These are phyloP conservation scores for Vanessa cardui DNA, from an alignment of 2,888 invertebrate species.

Conservation along the genomic window DNA sequence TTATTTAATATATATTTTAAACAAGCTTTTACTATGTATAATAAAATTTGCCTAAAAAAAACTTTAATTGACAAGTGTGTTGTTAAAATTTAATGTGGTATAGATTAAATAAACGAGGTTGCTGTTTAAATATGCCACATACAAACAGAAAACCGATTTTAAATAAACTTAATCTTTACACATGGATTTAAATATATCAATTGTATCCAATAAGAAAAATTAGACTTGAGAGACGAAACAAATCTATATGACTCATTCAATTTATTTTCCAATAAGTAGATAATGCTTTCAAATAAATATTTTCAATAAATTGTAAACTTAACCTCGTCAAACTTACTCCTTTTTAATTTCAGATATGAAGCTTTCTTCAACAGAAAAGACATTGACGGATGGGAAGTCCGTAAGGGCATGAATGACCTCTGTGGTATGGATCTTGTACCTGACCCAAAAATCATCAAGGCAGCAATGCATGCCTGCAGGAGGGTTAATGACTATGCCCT, in stretches of 20 bases:
- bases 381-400: conserved; percentile 97
- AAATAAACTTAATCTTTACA: too few species aligned
- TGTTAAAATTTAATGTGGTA: background rate
- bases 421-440: conserved; percentile 96
- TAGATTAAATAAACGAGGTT: too few species aligned
- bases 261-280: too few species aligned
- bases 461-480: conserved; percentile 95
- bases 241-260: too few species aligned
- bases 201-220: too few species aligned
- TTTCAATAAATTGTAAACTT: background rate
- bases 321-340: background rate
- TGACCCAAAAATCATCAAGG: conserved; percentile 93
- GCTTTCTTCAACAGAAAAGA: conserved; percentile 92
- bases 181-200: too few species aligned
- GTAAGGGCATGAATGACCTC: conserved; percentile 95
- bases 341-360: conserved; percentile 85
- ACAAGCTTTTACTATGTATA: background rate
- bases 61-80: background rate
- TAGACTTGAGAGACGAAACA: too few species aligned
- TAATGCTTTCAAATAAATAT: background rate
- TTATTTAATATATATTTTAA: background rate
- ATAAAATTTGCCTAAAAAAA: background rate
- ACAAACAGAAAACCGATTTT: too few species aligned
- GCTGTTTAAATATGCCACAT: too few species aligned
- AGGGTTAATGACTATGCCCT: conserved; percentile 97